Base-by-base conservation (phyloP, 2,888 invertebrate species). In the Diachrysia chrysitis region DNA sequence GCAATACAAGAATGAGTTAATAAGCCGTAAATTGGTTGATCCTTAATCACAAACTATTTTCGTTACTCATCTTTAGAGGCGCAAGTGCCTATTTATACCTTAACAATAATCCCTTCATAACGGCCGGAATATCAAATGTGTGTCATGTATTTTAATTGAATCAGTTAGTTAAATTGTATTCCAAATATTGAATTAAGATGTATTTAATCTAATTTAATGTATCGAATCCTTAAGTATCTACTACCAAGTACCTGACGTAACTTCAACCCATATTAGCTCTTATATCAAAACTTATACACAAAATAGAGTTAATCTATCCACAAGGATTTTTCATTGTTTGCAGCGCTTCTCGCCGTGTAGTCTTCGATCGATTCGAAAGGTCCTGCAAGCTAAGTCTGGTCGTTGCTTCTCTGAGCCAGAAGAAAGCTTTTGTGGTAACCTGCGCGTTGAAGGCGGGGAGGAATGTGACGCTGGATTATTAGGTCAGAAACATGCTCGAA, bases 291-390 rank as follows among this genome's bases (percentile, higher is more conserved):
- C 48, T 51, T 51, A 51, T 51, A 21, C 21, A 51, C 19, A 51
- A 12, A 19, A 51, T 51, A 23, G 23, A 42, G 42, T 58, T 42
- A 46, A 58, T 58, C n/a, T 25, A 14, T 12, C 25, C 14, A 60
- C 3, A 51, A 21, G 32, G 35, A 57, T 35, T 57, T 29, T 58
- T 64, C 12, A 5, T 65, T 42, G 9, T n/a, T 61, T 67, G 65
- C 87, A 99, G 98, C 96, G 98, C 86, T 99, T 99, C 89, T 99
- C 99, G 0, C 99, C 99, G 0, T 99, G 99, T 92, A 99, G 98
- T 87, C 96, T 98, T 72, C 96, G 99, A 23, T 98, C 99, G 0
- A 99, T 99, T 75, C 97, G 98, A 61, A 98, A 99, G 93, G 99
- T 99, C 46, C 93, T 99, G 63, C 97, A 98, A 91, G 98, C 98